phyloP scores from a whole-genome alignment of 30 jellyfish, hydroid and myxozoan species.

The Sanderia malayensis region DNA sequence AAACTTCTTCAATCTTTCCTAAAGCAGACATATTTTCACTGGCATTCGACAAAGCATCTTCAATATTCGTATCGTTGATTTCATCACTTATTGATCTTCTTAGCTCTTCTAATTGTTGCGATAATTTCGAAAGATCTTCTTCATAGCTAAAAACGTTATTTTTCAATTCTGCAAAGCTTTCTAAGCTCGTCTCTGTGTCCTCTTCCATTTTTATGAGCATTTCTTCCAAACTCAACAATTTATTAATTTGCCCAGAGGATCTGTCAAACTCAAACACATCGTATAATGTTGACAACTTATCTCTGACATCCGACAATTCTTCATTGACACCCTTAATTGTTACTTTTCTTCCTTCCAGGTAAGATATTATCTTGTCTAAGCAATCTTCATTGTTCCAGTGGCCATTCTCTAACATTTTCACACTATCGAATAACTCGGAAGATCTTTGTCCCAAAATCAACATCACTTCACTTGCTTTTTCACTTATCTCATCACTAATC shows the following conservation, averaged over 20 bases:
- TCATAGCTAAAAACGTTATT: slow-evolving; percentile 29
- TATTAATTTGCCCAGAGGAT: background rate
- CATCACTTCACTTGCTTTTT: background rate
- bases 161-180: background rate
- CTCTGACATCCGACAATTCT: background rate
- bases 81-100: slow-evolving; percentile 8
- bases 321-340: background rate
- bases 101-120: slow-evolving; percentile 39
- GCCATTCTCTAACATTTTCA: background rate
- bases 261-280: background rate
- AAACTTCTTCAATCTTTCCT: slow-evolving; percentile 38
- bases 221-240: background rate
- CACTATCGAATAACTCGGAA: background rate
- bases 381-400: background rate
- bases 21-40: slow-evolving; percentile 16
- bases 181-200: slow-evolving; percentile 4
- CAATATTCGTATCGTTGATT: background rate
- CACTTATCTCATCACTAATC: background rate
- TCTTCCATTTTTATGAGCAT: slow-evolving; percentile 3
- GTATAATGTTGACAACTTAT: background rate
- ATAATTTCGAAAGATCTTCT: slow-evolving; percentile 38
- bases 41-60: slow-evolving; percentile 1
- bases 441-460: background rate
- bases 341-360: background rate
- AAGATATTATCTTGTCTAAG: background rate